Base-by-base conservation (phyloP, 1,140 invertebrate genomes). In the Drosophila orosa region DNA sequence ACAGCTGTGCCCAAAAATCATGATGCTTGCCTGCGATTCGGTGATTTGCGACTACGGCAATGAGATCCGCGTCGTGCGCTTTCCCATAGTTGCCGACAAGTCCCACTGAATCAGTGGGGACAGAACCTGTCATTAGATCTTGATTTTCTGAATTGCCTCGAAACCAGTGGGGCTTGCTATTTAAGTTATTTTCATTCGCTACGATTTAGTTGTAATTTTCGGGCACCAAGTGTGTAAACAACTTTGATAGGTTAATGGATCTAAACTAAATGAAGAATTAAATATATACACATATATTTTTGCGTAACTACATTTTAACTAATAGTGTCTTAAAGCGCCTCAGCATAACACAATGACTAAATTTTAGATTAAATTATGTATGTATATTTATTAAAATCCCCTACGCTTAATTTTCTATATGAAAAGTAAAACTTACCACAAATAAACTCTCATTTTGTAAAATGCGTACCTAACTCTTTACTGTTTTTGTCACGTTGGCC, bases 11-110 rank as follows among this genome's bases (percentile, higher is more conserved):
- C 92, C 92, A 92, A 92, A 92, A 60, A 91, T 78, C 27, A 91
- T 92, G 85, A 84, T 92, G 79, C 79, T 91, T 52, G 87, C 91
- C 42, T 79, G 78, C 68, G 89, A 91, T 48, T 91, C 90, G 12
- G 90, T 98, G 44, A 95, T 98, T 12, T 99, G 98, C 93, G 98
- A 99, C 91, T 99, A 97, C 91, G 97, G 97, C n/a, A 96, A 95
- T 78, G 96, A 98, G 81, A 94, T 99, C 44, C 94, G 97, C 58
- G 95, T 99, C 47, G 95, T 99, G 29, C 95, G 96, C 66, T 98
- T 99, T 92, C 98, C 97, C 10, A 94, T 98, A 58, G 95, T 97
- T 15, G 95, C 95, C 13, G 91, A 92, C 61, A 92, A 92, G 56
- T 85, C 78, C 29, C 80, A 92, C 66, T 92, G 65, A 78, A 33